These are phyloP conservation scores for Trichechus manatus DNA, from an alignment of 2,113 vertebrate species.

Conservation along the genomic window DNA sequence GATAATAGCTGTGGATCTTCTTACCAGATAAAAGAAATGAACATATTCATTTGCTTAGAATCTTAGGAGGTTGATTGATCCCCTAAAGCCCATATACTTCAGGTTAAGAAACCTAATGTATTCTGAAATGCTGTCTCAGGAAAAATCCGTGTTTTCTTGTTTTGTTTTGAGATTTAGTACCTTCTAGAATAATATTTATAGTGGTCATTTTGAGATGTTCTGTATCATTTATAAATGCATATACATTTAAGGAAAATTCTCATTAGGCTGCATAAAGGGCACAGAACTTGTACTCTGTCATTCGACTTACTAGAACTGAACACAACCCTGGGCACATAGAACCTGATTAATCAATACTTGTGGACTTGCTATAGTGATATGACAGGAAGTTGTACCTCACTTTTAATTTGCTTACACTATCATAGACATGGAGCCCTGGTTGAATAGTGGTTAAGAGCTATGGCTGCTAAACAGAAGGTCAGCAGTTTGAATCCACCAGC, in stretches of 20 bases:
- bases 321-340: not conserved
- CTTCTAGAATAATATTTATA: not conserved
- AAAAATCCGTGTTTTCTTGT: not conserved
- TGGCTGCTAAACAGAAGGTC: too few relatives aligned
- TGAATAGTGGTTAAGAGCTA: too few relatives aligned
- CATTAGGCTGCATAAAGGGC: not conserved
- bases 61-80: not conserved
- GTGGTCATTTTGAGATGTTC: not conserved
- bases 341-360: not conserved
- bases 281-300: not conserved
- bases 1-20: not conserved
- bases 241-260: constrained; percentile 44
- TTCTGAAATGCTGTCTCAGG: not conserved
- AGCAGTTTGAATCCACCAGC: too few relatives aligned
- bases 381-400: not conserved
- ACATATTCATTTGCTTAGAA: not conserved
- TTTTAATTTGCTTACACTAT: not conserved
- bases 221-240: not conserved
- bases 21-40: not conserved
- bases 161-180: not conserved
- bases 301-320: not conserved
- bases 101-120: not conserved
- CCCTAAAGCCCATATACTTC: not conserved
- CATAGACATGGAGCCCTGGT: not conserved
- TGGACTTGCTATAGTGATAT: not conserved